Evolutionary conservation across 2,113 vertebrate species (phyloP).

Genomic region (Globicephala melas): DNA sequence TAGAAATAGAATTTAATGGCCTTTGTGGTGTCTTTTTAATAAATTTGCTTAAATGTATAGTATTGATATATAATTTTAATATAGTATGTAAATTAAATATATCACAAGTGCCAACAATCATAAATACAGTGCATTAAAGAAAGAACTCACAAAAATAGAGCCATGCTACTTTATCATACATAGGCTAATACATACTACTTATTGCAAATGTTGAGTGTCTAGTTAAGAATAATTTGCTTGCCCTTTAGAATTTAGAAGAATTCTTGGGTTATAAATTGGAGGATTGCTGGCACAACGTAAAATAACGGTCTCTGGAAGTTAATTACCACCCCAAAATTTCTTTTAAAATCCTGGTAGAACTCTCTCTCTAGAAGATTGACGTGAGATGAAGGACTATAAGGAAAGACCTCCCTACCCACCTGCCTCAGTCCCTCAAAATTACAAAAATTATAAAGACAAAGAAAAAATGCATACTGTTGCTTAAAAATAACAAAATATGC

Average conservation of each 20-base stretch:
- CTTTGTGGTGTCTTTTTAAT: neutral
- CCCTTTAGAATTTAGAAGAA: conserved; percentile 16
- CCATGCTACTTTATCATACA: neutral
- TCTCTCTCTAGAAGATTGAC: neutral
- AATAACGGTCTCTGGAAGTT: neutral
- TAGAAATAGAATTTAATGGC: neutral
- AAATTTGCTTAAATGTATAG: neutral
- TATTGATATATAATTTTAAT: neutral
- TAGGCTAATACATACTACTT: neutral
- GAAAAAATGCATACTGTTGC: neutral
- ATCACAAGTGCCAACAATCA: neutral
- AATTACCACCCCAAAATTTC: neutral
- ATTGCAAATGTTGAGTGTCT: neutral
- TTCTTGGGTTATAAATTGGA: neutral
- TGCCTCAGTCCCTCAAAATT: neutral
- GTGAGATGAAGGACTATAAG: neutral
- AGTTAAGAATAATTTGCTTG: neutral
- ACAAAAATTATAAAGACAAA: neutral
- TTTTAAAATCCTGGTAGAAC: neutral
- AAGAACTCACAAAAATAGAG: neutral
- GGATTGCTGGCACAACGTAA: neutral
- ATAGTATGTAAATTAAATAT: neutral
- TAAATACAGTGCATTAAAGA: neutral
- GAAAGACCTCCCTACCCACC: neutral
- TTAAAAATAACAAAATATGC: neutral